phyloP scores from a whole-genome alignment of 2,113 vertebrate species.

The Macroglossus sobrinus region DNA sequence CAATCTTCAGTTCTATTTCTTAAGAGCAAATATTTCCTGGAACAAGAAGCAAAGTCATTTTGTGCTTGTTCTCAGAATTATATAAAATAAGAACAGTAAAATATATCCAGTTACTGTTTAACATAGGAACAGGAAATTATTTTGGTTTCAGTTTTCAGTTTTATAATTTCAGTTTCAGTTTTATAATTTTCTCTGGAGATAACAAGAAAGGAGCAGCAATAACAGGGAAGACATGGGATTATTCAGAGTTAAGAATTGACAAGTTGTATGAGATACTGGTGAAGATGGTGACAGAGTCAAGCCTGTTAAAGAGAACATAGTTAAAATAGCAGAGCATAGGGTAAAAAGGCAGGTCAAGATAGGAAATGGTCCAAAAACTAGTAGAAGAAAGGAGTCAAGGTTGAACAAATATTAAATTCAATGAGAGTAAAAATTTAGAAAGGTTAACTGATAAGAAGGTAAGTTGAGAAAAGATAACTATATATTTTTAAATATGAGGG shows the following conservation, averaged over 20 bases:
- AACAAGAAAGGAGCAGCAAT: background rate
- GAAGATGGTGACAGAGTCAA: background rate
- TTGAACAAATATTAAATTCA: background rate
- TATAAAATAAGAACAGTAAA: background rate
- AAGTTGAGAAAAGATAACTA: background rate
- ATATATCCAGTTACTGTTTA: background rate
- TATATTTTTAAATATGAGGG: background rate
- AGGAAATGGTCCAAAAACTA: background rate
- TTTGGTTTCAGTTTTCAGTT: background rate
- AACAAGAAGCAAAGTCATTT: background rate
- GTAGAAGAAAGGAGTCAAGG: background rate
- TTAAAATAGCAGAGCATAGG: background rate
- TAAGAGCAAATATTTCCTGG: background rate
- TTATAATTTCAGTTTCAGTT: background rate
- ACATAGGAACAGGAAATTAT: background rate
- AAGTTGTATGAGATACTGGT: background rate
- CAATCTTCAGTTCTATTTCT: background rate
- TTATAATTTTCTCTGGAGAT: background rate
- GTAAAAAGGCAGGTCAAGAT: background rate
- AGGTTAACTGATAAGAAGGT: background rate
- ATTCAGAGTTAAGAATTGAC: background rate
- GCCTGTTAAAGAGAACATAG: background rate
- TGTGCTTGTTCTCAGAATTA: background rate
- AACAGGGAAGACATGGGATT: background rate
- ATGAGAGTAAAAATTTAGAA: background rate